Percentiles rank a stretch among this genome's conserved stretches.
phyloP scores from a whole-genome alignment of 35 echinoderm and acorn worm species.

The Holothuria glaberrima region DNA sequence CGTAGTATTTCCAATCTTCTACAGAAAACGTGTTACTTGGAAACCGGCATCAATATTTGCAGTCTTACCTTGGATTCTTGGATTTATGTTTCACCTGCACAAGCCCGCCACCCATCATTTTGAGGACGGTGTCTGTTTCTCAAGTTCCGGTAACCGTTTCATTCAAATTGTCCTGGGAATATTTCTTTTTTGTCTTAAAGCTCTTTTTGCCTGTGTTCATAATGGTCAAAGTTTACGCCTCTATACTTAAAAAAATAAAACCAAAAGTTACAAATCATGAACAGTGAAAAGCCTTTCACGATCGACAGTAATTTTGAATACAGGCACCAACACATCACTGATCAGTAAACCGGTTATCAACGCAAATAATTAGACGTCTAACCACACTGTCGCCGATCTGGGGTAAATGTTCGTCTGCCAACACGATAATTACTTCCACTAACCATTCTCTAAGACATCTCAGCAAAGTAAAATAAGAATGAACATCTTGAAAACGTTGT shows the following conservation, averaged over 20 bases:
- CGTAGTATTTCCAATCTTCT: neutral
- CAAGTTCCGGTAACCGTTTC: neutral
- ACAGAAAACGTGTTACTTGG: neutral
- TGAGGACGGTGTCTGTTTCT: neutral
- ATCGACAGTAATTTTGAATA: no score
- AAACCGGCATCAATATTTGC: neutral
- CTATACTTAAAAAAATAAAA: conserved; percentile 4
- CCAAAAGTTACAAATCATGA: neutral
- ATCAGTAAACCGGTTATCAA: no score
- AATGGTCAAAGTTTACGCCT: conserved; percentile 4
- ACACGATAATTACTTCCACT: neutral
- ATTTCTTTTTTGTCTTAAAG: neutral
- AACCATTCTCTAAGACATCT: neutral
- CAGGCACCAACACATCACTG: no score
- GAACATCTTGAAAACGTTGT: conserved; percentile 27
- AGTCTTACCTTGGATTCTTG: neutral
- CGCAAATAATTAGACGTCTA: no score
- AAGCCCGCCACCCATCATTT: conserved; percentile 2
- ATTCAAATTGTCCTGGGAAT: neutral
- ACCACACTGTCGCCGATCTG: no score
- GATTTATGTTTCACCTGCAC: neutral
- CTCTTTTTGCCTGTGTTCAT: neutral
- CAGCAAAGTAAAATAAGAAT: neutral
- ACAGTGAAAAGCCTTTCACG: neutral
- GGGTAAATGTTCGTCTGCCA: no score